Evolutionary conservation across 2,113 vertebrate genomes (phyloP).

Genomic region (Pygoscelis antarcticus): DNA sequence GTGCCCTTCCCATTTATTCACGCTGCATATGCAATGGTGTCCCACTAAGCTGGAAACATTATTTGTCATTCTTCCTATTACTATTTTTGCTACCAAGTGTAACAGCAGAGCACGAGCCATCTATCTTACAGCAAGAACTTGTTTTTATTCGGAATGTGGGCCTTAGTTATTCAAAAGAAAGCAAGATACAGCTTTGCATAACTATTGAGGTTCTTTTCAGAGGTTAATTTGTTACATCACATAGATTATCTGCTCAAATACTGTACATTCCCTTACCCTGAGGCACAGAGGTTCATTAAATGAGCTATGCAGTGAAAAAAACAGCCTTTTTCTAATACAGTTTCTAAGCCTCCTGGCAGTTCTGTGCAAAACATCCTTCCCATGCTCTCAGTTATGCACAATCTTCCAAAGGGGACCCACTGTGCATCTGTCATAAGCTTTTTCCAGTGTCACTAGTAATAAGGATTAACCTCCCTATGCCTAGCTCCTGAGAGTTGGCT

Average conservation of each 20-base stretch:
- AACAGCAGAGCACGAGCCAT: not conserved
- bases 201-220: slow-evolving; percentile 46
- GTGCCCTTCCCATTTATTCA: not conserved
- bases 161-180: slow-evolving; percentile 36
- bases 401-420: slow-evolving; percentile 38
- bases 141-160: not conserved
- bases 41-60: not conserved
- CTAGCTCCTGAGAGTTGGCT: slow-evolving; percentile 9
- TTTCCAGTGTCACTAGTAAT: slow-evolving; percentile 63
- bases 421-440: slow-evolving; percentile 55
- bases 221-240: slow-evolving; percentile 68
- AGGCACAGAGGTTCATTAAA: slow-evolving; percentile 61
- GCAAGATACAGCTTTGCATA: slow-evolving; percentile 50
- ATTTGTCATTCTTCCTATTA: slow-evolving; percentile 2
- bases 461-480: slow-evolving; percentile 61
- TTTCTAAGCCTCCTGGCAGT: slow-evolving; percentile 60
- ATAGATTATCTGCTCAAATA: slow-evolving; percentile 69
- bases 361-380: slow-evolving; percentile 53
- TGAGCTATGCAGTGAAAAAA: slow-evolving; percentile 40
- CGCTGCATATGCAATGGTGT: not conserved
- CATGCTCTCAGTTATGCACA: slow-evolving; percentile 42
- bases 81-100: not conserved
- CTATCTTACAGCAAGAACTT: slow-evolving; percentile 1
- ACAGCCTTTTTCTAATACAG: slow-evolving; percentile 39
- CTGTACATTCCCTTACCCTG: slow-evolving; percentile 60